These are phyloP conservation scores for Andricus curvator DNA, from an alignment of 2,888 invertebrate species.

Conservation along the genomic window DNA sequence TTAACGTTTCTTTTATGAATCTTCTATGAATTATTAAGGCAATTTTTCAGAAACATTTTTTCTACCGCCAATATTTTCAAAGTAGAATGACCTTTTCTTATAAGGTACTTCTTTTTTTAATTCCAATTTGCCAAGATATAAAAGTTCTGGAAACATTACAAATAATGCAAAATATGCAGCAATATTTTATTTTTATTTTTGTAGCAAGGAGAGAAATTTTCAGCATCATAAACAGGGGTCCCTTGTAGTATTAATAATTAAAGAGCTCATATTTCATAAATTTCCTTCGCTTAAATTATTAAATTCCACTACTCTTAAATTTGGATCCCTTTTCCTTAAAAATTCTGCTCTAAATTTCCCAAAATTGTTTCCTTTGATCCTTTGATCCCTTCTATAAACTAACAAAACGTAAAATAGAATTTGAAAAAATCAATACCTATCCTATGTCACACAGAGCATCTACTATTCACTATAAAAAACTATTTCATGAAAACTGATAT, in stretches of 20 bases:
- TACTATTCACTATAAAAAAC: background rate
- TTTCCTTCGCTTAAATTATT: background rate
- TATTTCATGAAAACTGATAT: background rate
- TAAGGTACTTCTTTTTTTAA: no score
- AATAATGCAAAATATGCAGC: no score
- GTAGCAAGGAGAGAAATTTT: no score
- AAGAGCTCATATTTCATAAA: background rate
- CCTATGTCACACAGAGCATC: background rate
- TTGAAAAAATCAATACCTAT: background rate
- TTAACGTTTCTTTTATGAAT: no score
- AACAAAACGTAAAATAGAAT: background rate
- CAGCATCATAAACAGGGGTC: no score
- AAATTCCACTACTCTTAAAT: background rate
- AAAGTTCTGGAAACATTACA: no score
- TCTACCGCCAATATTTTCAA: no score
- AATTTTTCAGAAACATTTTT: no score
- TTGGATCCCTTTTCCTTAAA: background rate
- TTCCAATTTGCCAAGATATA: no score
- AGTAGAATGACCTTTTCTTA: no score
- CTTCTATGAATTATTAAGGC: no score
- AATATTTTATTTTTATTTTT: no score
- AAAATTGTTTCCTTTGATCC: background rate
- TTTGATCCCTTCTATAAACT: background rate
- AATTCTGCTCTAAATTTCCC: background rate
- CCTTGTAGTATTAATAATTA: background rate